Base-by-base conservation (phyloP, 2,888 invertebrate genomes). In the Tortrix viridana region DNA sequence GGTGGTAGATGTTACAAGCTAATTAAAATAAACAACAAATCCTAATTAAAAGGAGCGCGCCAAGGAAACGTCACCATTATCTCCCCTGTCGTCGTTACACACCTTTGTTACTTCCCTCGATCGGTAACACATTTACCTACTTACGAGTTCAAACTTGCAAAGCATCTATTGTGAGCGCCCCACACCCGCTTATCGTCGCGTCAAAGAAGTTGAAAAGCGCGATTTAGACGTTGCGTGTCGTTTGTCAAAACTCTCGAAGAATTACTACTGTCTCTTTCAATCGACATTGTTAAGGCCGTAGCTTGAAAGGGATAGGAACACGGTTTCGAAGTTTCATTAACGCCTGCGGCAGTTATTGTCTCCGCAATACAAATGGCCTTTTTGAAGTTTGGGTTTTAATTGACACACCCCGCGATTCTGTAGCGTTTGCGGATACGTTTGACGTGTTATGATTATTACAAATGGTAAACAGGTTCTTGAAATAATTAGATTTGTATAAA, bases 41-140 rank as follows among this genome's bases (percentile, higher is more conserved):
- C 52, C 52, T 61, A 61, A 61, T 61, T 61, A 55, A 61, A 61
- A 49, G 32, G 32, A 22, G 32, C 41, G 48, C 55, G 41, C 12
- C 69, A 70, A 79, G 77, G 81, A 81, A 80, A 82, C 71, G 81
- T 79, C 81, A 83, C 84, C 80, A 88, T 88, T 88, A 88, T 86
- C 87, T 84, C 74, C 61, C 14, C 38, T 46, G 72, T 3, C 71
- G 72, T 71, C 71, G 69, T 32, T 37, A 32, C 32, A 12, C 70
- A 67, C 82, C 71, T 81, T 88, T 86, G 84, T 84, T 71, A 74
- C 76, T 64, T 72, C 82, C 81, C 82, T 85, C 88, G 82, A 89
- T 90, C 84, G 88, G 76, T 88, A 90, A 85, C 91, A 90, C 89
- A 90, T 90, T 90, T 86, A 91, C 91, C 89, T 80, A 90, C 88